Evolutionary conservation across 53 echinoderm and acorn worm species (phyloP), one percentile per base, ranked within the genome.

Genomic region (Stichopus horrens): DNA sequence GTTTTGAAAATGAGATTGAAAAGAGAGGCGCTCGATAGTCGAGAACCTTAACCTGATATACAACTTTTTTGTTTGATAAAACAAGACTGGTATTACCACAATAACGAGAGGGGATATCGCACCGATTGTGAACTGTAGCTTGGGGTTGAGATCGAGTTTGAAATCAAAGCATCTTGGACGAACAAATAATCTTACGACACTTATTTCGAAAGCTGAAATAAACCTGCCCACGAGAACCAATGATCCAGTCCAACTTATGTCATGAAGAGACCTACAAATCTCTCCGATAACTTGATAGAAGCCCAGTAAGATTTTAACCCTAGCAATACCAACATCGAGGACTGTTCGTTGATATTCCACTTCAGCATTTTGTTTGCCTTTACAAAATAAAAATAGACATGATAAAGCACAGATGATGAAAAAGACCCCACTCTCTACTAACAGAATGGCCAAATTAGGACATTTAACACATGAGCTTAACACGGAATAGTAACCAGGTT

Each of bases 201-300:
- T 84, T 52, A 84, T n/a, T 18, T 84, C 85, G 5, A 67, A 22
- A 67, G 10, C 23, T 21, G 60, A 59, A 23, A 84, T 84, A 10
- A 59, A 21, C 4, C 51, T 22, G 37, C 67, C 63, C 13, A 84
- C 19, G 1, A 67, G 8, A 9, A 59, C 21, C 19, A 84, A 13
- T 9, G 65, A 11, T 23, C 65, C 85, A 4, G 66, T 84, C 85
- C 85, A 84, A 14, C 65, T 63, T 5, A 84, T 59, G 4, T 84
- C 9, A 65, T 67, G 85, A n/a, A 84, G 60, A 7, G 83, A 60
- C 16, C 63, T 58, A 23, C 58, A 63, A 23, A 83, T 58, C 37
- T 83, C 83, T 4, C 87, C 74, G 5, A 86, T 22, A 6, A 86
- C 75, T 18, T 86, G 87, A 57, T 86, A 86, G 55, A 75, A 56